Conservation (phyloP, 2,113 vertebrate genomes). For the human region DNA sequence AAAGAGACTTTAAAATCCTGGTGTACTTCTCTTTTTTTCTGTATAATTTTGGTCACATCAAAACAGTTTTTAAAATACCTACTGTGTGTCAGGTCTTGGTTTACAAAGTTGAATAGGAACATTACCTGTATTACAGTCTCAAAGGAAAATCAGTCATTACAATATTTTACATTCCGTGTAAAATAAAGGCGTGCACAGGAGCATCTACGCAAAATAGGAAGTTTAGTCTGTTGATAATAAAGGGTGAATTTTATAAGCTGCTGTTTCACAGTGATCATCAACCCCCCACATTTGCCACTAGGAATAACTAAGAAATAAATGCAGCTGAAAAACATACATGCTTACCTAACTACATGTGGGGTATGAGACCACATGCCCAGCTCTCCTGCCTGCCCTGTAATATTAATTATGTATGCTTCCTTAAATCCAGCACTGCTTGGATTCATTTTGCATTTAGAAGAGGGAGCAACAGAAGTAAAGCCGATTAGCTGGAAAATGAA, state of each 20-base stretch:
- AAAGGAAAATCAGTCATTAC: not conserved
- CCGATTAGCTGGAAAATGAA: not conserved
- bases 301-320: not conserved
- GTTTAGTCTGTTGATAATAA: not conserved
- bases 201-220: not conserved
- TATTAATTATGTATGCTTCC: not conserved
- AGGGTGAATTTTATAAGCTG: not conserved
- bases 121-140: not conserved
- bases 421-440: not conserved
- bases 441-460: constrained; percentile 38
- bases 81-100: not conserved
- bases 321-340: not conserved
- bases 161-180: not conserved
- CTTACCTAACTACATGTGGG: no score
- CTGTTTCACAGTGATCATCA: not conserved
- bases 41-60: not conserved
- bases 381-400: not conserved
- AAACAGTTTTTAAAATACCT: not conserved
- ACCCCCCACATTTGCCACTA: no score
- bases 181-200: rapidly evolving
- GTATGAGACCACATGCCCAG: rapidly evolving
- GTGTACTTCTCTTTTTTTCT: not conserved
- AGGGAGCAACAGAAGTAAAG: not conserved
- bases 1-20: constrained; percentile 13
- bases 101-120: not conserved